These are phyloP conservation scores for Lycaon pictus DNA, from an alignment of 2,113 vertebrate genomes.

Conservation along the genomic window DNA sequence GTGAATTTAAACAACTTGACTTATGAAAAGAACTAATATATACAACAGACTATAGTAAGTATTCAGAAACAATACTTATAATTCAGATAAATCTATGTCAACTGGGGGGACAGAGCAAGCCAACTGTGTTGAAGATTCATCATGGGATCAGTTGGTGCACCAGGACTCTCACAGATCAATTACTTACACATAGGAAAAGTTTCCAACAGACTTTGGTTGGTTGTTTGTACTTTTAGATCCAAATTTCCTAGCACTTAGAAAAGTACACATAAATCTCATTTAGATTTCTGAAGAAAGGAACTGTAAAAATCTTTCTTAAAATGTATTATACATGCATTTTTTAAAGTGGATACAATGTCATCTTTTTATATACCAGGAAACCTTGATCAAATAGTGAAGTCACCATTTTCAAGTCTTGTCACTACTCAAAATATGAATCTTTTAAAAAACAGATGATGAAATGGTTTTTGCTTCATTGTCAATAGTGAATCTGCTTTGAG, in stretches of 20 bases:
- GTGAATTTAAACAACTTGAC: conserved; percentile 2
- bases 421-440: neutral
- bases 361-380: neutral
- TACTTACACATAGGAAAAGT: neutral
- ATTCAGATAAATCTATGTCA: neutral
- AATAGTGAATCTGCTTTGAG: neutral
- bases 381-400: neutral
- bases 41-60: neutral
- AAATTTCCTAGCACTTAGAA: conserved; percentile 8
- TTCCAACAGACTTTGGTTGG: neutral
- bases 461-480: neutral
- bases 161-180: neutral
- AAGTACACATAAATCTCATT: neutral
- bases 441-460: neutral
- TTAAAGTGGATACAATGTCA: neutral
- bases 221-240: neutral
- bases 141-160: fast-evolving
- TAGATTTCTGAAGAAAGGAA: neutral
- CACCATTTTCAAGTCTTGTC: neutral
- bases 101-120: neutral
- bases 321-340: neutral
- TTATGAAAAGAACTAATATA: neutral
- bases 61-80: neutral
- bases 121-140: neutral
- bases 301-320: neutral